Base-by-base conservation (phyloP, 2,888 invertebrate species). In the Eudasyphora cyanicolor region DNA sequence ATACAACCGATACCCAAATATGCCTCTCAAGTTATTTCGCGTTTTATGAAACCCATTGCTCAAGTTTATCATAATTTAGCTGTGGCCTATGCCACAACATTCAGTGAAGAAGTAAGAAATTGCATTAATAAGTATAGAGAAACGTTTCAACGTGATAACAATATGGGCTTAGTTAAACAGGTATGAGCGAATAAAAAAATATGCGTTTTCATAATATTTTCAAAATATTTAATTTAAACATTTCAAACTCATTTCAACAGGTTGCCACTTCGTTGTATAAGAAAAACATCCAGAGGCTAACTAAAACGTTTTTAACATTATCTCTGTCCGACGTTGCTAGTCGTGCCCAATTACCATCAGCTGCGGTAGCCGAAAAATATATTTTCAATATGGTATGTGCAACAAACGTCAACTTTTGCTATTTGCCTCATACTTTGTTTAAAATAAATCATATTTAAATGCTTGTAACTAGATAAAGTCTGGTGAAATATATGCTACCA, bases 251-350 rank as follows among this genome's bases (percentile, higher is more conserved):
- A 5, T 38, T 54, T 5, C 79, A 75, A 74, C 93, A 97, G 95
- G 98, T 98, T 64, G 93, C 97, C 70, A 95, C 95, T 86, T 97
- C 97, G 85, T 94, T 98, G 92, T 97, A 97, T 92, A 98, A 98
- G 93, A 98, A 98, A 92, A 98, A 98, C 92, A 99, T 99, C 88
- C 98, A 98, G 92, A 95, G 98, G 91, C 93, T 99, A 86, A 99
- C 98, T 29, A 98, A 98, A 84, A 95, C 93, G 54, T 93, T 93
- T 88, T 94, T 94, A 82, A 97, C 94, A 88, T 95, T 96, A 73
- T 94, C 94, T 29, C 95, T 95, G 91, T 93, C 96, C 92, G 94
- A 97, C 90, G 95, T 94, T 81, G 94, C 93, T 90, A 96, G 96
- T 88, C 94, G 98, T 89, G 98, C 98, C 54, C 97, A 97, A 89